Evolutionary conservation across 2,797 vertebrate species (phyloP).

Genomic region (Thripadectes ignobilis): DNA sequence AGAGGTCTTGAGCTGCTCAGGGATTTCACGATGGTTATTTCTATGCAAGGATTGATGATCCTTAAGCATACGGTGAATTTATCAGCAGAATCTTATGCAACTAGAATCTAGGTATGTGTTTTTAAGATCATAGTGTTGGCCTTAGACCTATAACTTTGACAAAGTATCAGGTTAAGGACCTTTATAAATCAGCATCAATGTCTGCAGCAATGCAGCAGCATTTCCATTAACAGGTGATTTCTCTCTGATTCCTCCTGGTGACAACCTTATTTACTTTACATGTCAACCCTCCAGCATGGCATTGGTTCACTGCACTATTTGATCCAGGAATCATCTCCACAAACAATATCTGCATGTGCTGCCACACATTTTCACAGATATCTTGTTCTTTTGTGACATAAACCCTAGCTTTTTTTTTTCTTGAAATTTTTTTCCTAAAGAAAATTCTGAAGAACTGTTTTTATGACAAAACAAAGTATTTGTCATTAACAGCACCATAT

Average conservation of each 20-base stretch:
- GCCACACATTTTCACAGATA: not conserved
- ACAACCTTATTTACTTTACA: not conserved
- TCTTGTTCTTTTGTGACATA: not conserved
- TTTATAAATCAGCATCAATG: not conserved
- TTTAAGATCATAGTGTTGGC: not conserved
- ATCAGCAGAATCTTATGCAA: not conserved
- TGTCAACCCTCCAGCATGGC: accelerated
- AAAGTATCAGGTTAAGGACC: not conserved
- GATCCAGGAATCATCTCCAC: not conserved
- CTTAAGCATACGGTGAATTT: not conserved
- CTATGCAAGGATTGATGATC: not conserved
- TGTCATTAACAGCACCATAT: not conserved
- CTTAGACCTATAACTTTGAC: not conserved
- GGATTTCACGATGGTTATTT: not conserved
- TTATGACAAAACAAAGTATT: not conserved
- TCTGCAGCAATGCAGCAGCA: not conserved
- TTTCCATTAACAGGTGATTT: not conserved
- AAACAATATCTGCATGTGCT: not conserved
- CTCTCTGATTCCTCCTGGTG: not conserved
- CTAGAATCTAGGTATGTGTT: not conserved
- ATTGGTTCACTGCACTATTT: not conserved
- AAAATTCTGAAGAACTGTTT: not conserved
- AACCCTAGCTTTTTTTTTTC: not conserved
- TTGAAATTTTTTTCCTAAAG: not conserved
- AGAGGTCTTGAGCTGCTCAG: not conserved